A percentile compares a stretch with the other conserved stretches of the same genome.
These are phyloP conservation scores for Hycleus phaleratus DNA, from an alignment of 1,140 invertebrate species.

Conservation along the genomic window DNA sequence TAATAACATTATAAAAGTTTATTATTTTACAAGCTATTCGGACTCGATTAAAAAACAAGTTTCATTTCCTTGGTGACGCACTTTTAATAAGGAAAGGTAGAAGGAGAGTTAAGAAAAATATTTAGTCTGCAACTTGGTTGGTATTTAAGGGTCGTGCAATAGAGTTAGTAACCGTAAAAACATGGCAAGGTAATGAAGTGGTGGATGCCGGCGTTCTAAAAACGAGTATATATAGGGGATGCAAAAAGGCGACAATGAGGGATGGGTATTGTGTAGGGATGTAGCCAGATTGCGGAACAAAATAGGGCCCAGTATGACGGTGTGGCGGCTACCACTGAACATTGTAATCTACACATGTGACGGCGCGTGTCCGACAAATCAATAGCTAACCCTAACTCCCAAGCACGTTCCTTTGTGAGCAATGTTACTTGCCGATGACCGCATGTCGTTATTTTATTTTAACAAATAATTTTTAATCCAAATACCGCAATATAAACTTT, in stretches of 20 bases:
- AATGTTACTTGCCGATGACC: constrained; percentile 14
- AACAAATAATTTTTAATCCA: too few species aligned
- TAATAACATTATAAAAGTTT: too few species aligned
- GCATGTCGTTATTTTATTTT: constrained; percentile 27
- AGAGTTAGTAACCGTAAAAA: too few species aligned
- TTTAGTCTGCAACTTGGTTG: too few species aligned
- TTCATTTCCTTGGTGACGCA: too few species aligned
- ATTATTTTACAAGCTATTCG: too few species aligned
- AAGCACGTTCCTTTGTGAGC: constrained; percentile 12
- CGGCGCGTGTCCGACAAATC: constrained; percentile 31
- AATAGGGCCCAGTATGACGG: constrained; percentile 9
- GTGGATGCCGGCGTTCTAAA: too few species aligned
- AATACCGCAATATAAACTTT: too few species aligned
- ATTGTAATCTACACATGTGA: constrained; percentile 30
- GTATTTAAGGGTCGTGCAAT: too few species aligned
- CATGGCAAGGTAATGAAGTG: background rate
- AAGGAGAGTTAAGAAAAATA: too few species aligned
- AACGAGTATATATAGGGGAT: background rate
- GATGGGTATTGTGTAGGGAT: background rate
- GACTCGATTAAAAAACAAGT: too few species aligned
- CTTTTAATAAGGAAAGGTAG: too few species aligned
- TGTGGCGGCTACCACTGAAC: constrained; percentile 21
- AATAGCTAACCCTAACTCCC: constrained; percentile 24
- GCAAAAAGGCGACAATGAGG: background rate
- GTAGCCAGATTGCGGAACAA: constrained; percentile 15